These are phyloP conservation scores for Poeciliopsis infans DNA, from an alignment of 2,797 vertebrate species.

Conservation along the genomic window DNA sequence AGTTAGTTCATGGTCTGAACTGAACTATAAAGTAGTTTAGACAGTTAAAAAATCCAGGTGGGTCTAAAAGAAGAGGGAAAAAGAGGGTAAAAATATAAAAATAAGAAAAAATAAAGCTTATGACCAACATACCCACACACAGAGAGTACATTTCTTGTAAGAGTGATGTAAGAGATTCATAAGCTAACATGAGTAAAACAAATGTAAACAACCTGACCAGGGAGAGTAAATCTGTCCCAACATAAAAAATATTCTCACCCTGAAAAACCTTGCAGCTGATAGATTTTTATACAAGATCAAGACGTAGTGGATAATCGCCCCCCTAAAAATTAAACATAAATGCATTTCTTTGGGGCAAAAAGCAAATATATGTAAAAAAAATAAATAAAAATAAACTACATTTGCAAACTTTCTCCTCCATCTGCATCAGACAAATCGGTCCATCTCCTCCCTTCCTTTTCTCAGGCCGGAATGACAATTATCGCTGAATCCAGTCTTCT, in stretches of 20 bases:
- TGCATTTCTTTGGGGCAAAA: background rate
- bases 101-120: too few species aligned
- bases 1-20: background rate
- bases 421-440: constrained; percentile 60
- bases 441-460: constrained; percentile 48
- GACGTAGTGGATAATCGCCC: background rate
- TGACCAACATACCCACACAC: too few species aligned
- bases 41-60: too few species aligned
- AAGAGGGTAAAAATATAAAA: too few species aligned
- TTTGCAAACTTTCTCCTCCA: constrained; percentile 28
- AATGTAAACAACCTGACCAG: background rate
- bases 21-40: too few species aligned
- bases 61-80: too few species aligned
- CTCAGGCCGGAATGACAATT: constrained; percentile 55
- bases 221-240: background rate
- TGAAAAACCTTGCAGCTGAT: background rate
- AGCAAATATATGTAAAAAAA: background rate
- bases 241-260: background rate
- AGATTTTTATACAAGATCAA: background rate
- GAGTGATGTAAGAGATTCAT: background rate
- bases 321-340: background rate
- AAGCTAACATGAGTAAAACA: background rate
- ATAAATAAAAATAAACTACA: background rate
- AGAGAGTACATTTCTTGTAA: too few species aligned
- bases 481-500: constrained; percentile 70